These are phyloP conservation scores for Torymus texanus DNA, from an alignment of 2,888 invertebrate species.

Conservation along the genomic window DNA sequence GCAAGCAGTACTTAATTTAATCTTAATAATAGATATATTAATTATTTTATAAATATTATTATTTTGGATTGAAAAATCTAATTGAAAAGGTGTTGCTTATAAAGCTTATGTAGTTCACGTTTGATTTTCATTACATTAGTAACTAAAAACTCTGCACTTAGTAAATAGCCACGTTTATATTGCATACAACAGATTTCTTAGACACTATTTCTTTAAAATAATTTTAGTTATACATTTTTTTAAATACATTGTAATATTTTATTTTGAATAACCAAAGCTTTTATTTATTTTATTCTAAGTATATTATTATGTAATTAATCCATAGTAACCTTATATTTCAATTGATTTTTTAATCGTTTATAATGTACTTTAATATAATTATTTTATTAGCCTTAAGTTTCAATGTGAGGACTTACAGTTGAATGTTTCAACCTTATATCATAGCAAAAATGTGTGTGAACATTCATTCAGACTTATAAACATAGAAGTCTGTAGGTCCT, in stretches of 20 bases:
- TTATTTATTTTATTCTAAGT: too few relatives aligned
- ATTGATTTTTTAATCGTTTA: slow-evolving; percentile 29
- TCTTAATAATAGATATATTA: not conserved
- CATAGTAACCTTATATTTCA: slow-evolving; percentile 1
- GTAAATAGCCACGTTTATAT: too few relatives aligned
- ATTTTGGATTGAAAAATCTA: slow-evolving; percentile 39
- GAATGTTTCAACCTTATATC: not conserved
- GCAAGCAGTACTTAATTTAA: too few relatives aligned
- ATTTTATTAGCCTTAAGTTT: slow-evolving; percentile 26
- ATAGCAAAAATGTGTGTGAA: not conserved
- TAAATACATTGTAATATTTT: too few relatives aligned
- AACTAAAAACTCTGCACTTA: too few relatives aligned
- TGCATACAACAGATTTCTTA: too few relatives aligned
- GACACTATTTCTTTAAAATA: too few relatives aligned
- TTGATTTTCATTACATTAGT: too few relatives aligned
- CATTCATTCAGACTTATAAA: not conserved
- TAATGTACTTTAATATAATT: not conserved
- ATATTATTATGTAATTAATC: too few relatives aligned
- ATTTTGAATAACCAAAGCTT: too few relatives aligned
- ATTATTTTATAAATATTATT: slow-evolving; percentile 13
- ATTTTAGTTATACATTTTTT: too few relatives aligned
- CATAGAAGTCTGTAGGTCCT: slow-evolving; percentile 31
- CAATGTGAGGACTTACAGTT: slow-evolving; percentile 39
- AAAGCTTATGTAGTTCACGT: too few relatives aligned
- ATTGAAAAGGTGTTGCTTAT: slow-evolving; percentile 5